These are phyloP conservation scores for Nemotelus pantherinus DNA, from an alignment of 2,888 invertebrate genomes.

Conservation along the genomic window DNA sequence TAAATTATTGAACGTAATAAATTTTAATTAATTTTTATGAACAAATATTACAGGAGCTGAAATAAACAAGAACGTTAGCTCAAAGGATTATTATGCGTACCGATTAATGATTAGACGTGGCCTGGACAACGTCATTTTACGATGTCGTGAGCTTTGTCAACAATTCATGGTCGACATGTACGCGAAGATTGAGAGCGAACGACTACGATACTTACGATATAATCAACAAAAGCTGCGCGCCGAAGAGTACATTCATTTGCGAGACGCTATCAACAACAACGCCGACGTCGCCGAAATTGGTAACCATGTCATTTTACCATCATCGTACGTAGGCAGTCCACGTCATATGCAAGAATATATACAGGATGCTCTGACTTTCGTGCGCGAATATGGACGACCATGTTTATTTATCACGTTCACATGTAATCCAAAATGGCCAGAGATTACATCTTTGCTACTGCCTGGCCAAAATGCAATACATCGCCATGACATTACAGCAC, in stretches of 20 bases:
- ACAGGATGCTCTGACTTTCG: conserved; percentile 60
- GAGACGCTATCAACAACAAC: not conserved
- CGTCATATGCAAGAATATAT: conserved; percentile 60
- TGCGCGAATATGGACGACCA: conserved; percentile 19
- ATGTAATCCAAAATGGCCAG: conserved; percentile 8
- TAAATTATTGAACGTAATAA: conserved; percentile 31
- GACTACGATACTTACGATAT: conserved; percentile 19
- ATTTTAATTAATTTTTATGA: conserved; percentile 34
- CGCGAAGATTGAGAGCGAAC: conserved; percentile 13
- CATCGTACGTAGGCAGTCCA: conserved; percentile 57
- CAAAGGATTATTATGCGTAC: conserved; percentile 49
- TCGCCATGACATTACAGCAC: no score
- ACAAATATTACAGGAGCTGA: conserved; percentile 46
- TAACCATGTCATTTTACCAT: conserved; percentile 54
- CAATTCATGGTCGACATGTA: conserved; percentile 16
- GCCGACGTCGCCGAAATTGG: conserved; percentile 30
- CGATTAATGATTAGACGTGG: conserved; percentile 50
- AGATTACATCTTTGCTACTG: no score
- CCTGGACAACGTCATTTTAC: conserved; percentile 11
- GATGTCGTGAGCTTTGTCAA: conserved; percentile 2
- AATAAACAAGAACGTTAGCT: conserved; percentile 48
- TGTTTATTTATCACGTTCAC: conserved; percentile 19
- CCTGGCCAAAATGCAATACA: no score
- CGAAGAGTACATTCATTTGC: conserved; percentile 8
- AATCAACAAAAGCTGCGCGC: conserved; percentile 7